Base-by-base conservation (phyloP, 2,113 vertebrate species). In the Vanacampus margaritifer region DNA sequence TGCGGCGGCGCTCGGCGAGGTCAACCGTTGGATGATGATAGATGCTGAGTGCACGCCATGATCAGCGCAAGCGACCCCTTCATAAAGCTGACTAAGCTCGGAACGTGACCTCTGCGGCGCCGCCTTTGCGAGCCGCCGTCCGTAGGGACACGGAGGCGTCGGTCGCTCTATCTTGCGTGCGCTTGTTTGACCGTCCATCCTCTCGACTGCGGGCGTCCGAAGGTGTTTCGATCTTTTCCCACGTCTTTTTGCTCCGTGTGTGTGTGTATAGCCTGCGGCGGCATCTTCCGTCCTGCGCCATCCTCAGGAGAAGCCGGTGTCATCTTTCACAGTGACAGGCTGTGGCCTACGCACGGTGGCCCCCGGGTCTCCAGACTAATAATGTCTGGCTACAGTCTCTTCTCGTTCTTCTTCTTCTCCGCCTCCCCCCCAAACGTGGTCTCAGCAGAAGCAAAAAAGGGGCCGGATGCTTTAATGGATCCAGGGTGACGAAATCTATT, bases 311-410 rank as follows among this genome's bases (percentile, higher is more conserved):
- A 78, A 62, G 69, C 54, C 2, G 59, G 74, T 84, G 80, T 87
- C 84, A 90, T 90, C 86, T 90, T 84, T 90, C 87, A 89, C 83
- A n/a, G 71, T 88, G 88, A 90, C 88, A 86, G 80, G 75, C 72
- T 56, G 79, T 57, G 39, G 79, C 85, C 85, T 75, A 83, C 79
- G 80, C 83, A 84, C 64, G 86, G 79, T 78, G 79, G 83, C 84
- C 83, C 39, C 61, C 60, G 17, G 83, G 83, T 79, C 81, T 85
- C 79, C 73, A 84, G 86, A 88, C 87, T 89, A 90, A 90, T 88
- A 81, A 84, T 67, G 87, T 88, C 84, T 86, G 86, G 79, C 69
- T 61, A 10, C 36, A 74, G 65, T 73, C 71, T 67, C 75, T 74
- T 68, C 56, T 37, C 36, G 53, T 68, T 73, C 53, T 54, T 60